Base-by-base conservation (phyloP, 1,140 invertebrate species). In the Hyphantria cunea region DNA sequence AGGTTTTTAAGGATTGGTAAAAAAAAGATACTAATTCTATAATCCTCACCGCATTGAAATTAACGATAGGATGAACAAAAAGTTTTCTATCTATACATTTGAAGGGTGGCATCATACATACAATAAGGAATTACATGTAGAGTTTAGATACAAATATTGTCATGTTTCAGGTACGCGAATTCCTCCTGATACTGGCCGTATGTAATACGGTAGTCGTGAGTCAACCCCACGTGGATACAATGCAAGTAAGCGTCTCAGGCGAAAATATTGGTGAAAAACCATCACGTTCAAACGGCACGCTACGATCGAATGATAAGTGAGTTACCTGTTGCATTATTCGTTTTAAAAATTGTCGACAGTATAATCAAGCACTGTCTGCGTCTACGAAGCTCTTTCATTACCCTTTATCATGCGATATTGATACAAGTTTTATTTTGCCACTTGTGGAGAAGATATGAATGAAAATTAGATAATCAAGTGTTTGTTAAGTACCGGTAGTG, bases 131-230 rank as follows among this genome's bases (percentile, higher is more conserved):
- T n/a, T 25, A 25, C 17, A 25, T 33, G 10, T 49, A 32, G 12
- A 9, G 25, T n/a, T 49, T n/a, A 9, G 12, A 17, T 31, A 12
- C n/a, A 9, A 44, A 44, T 44, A 12, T 31, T 33, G 12, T 10
- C 0, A 50, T 13, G 14, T 51, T 65, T 0, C 67, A 90, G 73
- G 94, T 98, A 3, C 95, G 97, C 70, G 98, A 99, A 80, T 99
- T 99, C 88, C 95, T 99, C 55, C 86, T 99, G 54, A 93, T 98
- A 1, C 92, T 99, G 83, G 96, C 98, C 9, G 93, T 99, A 50
- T 99, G 98, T 84, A 99, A 99, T 88, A 99, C 98, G 1, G 98
- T 99, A 2, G 96, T 99, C 12, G 98, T 99, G 17, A 94, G 95
- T 63, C 94, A 95, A 82, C 97, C 97, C 0, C 97, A 98, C 92